Evolutionary conservation across 2,113 vertebrate genomes (phyloP).

Genomic region (Nestor notabilis): DNA sequence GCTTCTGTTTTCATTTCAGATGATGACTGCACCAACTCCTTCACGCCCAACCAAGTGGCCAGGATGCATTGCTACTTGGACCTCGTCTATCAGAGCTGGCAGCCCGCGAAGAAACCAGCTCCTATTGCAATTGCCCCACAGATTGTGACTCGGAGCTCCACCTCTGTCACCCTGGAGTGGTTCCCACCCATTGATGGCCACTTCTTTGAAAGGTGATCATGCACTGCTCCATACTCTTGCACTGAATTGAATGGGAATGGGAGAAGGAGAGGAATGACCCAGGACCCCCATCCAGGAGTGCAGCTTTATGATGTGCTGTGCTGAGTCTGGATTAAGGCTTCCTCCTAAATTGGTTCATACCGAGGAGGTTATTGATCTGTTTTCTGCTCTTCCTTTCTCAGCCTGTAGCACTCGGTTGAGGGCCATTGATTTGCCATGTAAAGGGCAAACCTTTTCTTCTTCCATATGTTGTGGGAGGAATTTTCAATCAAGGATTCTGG

Average conservation of each 20-base stretch:
- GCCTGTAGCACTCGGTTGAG: conserved; percentile 35
- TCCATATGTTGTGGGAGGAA: background rate
- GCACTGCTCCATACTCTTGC: background rate
- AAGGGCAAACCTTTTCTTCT: conserved; percentile 47
- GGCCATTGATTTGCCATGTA: conserved; percentile 56
- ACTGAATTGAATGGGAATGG: background rate
- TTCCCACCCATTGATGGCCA: conserved; percentile 92
- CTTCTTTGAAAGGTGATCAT: conserved; percentile 96
- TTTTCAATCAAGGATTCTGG: background rate
- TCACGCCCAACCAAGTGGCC: conserved; percentile 96
- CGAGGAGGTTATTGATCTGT: conserved; percentile 56
- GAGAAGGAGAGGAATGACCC: background rate
- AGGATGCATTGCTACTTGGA: conserved; percentile 99
- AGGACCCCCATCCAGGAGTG: accelerated
- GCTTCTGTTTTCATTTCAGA: conserved; percentile 77
- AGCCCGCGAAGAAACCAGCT: conserved; percentile 84
- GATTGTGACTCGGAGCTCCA: conserved; percentile 84
- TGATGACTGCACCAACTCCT: conserved; percentile 94
- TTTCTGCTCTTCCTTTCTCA: conserved; percentile 55
- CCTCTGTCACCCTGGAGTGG: conserved; percentile 90
- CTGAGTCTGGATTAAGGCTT: conserved; percentile 10
- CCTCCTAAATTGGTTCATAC: conserved; percentile 1
- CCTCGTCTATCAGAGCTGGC: conserved; percentile 95
- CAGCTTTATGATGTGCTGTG: background rate
- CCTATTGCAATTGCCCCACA: conserved; percentile 89